phyloP scores from a whole-genome alignment of 2,888 invertebrate genomes.

The Lordiphosa andalusiaca region DNA sequence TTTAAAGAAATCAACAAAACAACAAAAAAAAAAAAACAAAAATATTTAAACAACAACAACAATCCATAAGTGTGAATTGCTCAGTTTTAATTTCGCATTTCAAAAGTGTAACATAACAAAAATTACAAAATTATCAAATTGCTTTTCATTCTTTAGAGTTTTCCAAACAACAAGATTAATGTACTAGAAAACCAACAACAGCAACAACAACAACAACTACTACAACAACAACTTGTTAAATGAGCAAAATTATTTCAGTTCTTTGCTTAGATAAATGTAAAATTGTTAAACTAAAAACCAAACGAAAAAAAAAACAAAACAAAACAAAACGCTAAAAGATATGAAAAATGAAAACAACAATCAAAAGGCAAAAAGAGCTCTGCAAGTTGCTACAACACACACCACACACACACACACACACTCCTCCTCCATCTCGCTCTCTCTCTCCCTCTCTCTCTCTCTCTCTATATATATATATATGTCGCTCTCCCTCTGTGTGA shows the following conservation, averaged over 20 bases:
- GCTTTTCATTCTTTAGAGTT: no score
- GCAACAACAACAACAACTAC: no score
- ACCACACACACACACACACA: constrained; percentile 1
- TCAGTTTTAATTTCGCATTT: constrained; percentile 29
- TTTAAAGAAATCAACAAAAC: constrained; percentile 27
- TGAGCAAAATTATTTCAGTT: not conserved
- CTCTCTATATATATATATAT: not conserved
- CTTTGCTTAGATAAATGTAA: constrained; percentile 43
- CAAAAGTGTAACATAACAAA: not conserved
- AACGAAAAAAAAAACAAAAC: constrained; percentile 18
- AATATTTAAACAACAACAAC: constrained; percentile 9
- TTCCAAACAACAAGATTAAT: no score
- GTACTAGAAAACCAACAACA: no score
- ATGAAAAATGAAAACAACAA: constrained; percentile 21
- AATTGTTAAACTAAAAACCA: constrained; percentile 38
- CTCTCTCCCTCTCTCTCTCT: constrained; percentile 14
- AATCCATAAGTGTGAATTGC: constrained; percentile 13
- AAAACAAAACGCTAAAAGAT: constrained; percentile 24
- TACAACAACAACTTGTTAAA: no score
- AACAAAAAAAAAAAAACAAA: constrained; percentile 14
- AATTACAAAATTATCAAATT: no score
- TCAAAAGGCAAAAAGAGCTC: constrained; percentile 27
- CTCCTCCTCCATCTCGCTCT: constrained; percentile 19
- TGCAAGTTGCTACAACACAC: constrained; percentile 33
- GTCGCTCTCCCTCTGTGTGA: constrained; percentile 2